These are phyloP conservation scores for Pyrgus malvae DNA, from an alignment of 2,888 invertebrate genomes.

Conservation along the genomic window DNA sequence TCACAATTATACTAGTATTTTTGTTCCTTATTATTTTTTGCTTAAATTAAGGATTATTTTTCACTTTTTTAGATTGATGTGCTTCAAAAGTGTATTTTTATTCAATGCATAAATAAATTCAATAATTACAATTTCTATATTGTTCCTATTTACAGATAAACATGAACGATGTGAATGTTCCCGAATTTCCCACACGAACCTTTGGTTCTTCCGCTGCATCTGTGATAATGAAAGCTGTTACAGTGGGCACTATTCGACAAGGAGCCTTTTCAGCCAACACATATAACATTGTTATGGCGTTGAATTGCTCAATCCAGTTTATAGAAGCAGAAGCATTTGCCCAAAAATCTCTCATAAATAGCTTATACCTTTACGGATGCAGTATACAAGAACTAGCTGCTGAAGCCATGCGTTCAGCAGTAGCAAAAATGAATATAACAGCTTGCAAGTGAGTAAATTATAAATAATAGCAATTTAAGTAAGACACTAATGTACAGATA, in stretches of 20 bases:
- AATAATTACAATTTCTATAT: no score
- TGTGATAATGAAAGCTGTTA: slow-evolving; percentile 74
- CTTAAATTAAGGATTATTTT: no score
- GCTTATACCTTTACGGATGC: slow-evolving; percentile 83
- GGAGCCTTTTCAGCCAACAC: slow-evolving; percentile 86
- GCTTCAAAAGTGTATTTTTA: no score
- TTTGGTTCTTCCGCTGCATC: slow-evolving; percentile 85
- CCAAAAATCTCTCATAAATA: slow-evolving; percentile 82
- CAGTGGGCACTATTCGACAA: slow-evolving; percentile 79
- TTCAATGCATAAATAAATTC: no score
- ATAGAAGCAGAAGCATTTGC: slow-evolving; percentile 85
- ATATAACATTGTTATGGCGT: slow-evolving; percentile 83
- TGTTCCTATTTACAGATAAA: slow-evolving; percentile 85
- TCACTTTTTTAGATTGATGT: no score
- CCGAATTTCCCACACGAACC: slow-evolving; percentile 81
- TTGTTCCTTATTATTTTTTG: no score
- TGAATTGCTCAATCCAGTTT: slow-evolving; percentile 82
- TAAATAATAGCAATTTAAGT: neutral
- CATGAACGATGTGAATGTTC: slow-evolving; percentile 82
- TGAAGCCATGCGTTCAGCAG: slow-evolving; percentile 84
- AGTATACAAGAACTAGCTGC: slow-evolving; percentile 78
- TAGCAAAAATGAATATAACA: slow-evolving; percentile 84
- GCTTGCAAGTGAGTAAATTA: slow-evolving; percentile 78
- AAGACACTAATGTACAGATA: no score
- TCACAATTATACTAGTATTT: no score